A percentile compares a stretch with the other conserved stretches of the same genome.
These are phyloP conservation scores for Eidolon helvum DNA, from an alignment of 2,113 vertebrate species.

Conservation along the genomic window DNA sequence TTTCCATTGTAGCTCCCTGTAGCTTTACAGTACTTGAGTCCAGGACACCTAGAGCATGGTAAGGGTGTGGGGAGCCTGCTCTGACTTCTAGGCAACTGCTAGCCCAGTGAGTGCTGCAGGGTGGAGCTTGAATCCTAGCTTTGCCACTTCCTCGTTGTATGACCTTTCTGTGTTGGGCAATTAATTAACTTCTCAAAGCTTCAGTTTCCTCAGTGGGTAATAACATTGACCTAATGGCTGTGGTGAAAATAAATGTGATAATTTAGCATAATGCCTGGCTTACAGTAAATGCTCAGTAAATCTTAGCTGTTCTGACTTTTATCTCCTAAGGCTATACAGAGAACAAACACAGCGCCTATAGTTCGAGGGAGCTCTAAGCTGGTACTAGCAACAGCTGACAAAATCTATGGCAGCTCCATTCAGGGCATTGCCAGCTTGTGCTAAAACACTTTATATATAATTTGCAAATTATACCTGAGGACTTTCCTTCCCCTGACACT, in stretches of 20 bases:
- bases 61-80: too few species aligned
- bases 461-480: not conserved
- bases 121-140: not conserved
- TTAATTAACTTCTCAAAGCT: constrained; percentile 25
- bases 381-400: not conserved
- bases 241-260: not conserved
- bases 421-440: not conserved
- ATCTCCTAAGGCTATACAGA: not conserved
- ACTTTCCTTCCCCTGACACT: not conserved
- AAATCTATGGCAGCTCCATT: not conserved
- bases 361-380: not conserved
- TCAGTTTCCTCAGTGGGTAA: not conserved
- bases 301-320: not conserved
- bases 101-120: not conserved
- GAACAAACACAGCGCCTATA: not conserved
- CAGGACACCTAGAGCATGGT: not conserved
- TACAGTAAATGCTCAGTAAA: not conserved
- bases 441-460: not conserved
- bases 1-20: not conserved
- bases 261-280: not conserved
- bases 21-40: not conserved
- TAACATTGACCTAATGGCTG: not conserved
- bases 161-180: not conserved
- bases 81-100: not conserved
- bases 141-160: not conserved